phyloP scores from a whole-genome alignment of 2,113 vertebrate genomes.

The Cyprinodon brontotheroides region DNA sequence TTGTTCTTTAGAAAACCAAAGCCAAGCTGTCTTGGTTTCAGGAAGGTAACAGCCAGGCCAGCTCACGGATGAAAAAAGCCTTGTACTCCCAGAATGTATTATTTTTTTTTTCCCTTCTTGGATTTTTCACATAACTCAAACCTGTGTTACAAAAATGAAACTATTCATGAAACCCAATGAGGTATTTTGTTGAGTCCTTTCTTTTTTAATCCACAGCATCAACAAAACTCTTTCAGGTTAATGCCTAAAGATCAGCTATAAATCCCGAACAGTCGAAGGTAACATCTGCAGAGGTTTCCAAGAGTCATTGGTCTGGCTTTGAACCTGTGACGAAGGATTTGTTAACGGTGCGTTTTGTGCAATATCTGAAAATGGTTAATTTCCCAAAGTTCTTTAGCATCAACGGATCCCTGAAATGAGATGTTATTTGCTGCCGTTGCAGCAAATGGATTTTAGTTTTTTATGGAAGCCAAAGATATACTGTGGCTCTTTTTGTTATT shows the following conservation, averaged over 20 bases:
- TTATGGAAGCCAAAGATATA: no score
- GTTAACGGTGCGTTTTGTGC: no score
- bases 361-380: no score
- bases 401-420: no score
- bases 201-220: constrained; percentile 26
- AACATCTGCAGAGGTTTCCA: neutral
- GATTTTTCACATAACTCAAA: constrained; percentile 38
- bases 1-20: constrained; percentile 63
- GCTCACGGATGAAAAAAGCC: constrained; percentile 27
- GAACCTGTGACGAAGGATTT: neutral
- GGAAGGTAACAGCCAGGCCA: constrained; percentile 27
- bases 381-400: no score
- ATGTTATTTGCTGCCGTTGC: no score
- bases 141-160: constrained; percentile 29
- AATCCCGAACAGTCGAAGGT: neutral
- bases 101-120: constrained; percentile 24
- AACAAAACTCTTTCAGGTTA: constrained; percentile 27
- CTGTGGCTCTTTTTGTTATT: no score
- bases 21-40: constrained; percentile 41
- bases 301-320: neutral
- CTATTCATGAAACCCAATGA: constrained; percentile 8
- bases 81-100: constrained; percentile 54
- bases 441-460: no score
- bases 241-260: neutral
- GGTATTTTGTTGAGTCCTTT: constrained; percentile 8